Base-by-base conservation (phyloP, 2,113 vertebrate genomes). In the Madoqua kirkii region DNA sequence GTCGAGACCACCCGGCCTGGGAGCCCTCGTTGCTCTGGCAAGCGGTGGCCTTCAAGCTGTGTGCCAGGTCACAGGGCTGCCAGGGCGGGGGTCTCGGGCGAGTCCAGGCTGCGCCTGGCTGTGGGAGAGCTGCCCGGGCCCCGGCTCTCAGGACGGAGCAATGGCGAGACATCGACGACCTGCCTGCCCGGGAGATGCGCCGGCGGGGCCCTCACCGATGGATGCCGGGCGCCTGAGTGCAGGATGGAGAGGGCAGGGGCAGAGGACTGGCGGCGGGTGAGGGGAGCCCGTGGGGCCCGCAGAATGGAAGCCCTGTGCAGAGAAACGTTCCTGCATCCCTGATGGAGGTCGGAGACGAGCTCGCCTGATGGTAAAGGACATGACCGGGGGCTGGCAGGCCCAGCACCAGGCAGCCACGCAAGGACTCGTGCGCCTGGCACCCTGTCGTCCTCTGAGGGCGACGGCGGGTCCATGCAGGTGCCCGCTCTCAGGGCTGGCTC, bases 271-370 rank as follows among this genome's bases (percentile, higher is more conserved):
- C 2, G 3, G 25, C 1, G 0, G 45, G 55, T 17, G 27, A 52
- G 40, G n/a, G 9, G 45, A 27, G 21, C 17, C 1, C 0, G 0
- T 17, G 43, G 43, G 45, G 25, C 13, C 71, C 0, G 0, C 7
- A 40, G 74, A 23, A 14, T 31, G 76, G 57, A 33, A 31, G 43
- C 45, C 27, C 2, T 3, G 14, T 55, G 36, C 45, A 36, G 67
- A 43, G 78, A 59, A 76, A 21, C 27, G 5, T 12, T 6, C 4
- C 14, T 29, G 1, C 0, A 6, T 40, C 43, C 62, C 87, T 19
- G 13, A 23, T 7, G 33, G 78, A 25, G 50, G 36, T 29, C 0
- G 0, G 27, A 3, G 17, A n/a, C 13, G 14, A 10, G 27, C 52
- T 16, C 83, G 3, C 1, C 50, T 6, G 25, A 14, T 3, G 40